A percentile compares a stretch with the other conserved stretches of the same genome.
These are phyloP conservation scores for Sycophaga agraensis DNA, from an alignment of 1,140 invertebrate species.

Conservation along the genomic window DNA sequence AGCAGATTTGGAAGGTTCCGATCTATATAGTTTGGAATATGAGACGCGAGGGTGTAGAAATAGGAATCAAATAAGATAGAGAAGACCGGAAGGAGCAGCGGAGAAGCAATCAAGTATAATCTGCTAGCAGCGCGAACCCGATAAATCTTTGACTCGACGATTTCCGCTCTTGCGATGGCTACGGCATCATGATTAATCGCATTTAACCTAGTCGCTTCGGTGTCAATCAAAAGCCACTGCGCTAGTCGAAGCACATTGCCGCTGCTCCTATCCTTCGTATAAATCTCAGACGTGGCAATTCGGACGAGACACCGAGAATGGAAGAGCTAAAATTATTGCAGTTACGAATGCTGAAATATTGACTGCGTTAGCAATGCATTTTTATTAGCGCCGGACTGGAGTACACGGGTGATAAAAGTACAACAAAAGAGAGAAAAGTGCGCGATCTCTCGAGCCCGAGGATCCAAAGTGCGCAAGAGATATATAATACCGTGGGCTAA, in stretches of 20 bases:
- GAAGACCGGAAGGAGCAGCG: background rate
- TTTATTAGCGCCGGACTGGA: background rate
- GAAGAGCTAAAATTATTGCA: too few species aligned
- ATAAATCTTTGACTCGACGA: slow-evolving; percentile 39
- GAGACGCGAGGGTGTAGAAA: too few species aligned
- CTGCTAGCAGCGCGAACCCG: slow-evolving; percentile 32
- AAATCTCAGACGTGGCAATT: too few species aligned
- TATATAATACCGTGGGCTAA: background rate
- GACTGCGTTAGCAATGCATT: too few species aligned
- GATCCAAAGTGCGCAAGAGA: too few species aligned
- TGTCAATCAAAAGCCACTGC: slow-evolving; percentile 56
- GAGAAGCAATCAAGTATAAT: slow-evolving; percentile 29
- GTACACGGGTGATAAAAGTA: background rate
- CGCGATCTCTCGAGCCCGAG: too few species aligned
- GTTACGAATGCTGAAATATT: too few species aligned
- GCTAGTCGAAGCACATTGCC: slow-evolving; percentile 3
- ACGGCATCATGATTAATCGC: slow-evolving; percentile 51
- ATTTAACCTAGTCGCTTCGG: slow-evolving; percentile 53
- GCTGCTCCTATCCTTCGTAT: background rate
- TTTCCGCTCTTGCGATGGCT: slow-evolving; percentile 33
- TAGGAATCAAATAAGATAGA: too few species aligned
- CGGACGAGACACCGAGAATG: too few species aligned
- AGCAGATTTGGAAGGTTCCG: too few species aligned
- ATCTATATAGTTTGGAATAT: too few species aligned
- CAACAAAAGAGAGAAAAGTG: background rate